Evolutionary conservation across 35 echinoderm and acorn worm species (phyloP).

Genomic region (Lytechinus pictus): DNA sequence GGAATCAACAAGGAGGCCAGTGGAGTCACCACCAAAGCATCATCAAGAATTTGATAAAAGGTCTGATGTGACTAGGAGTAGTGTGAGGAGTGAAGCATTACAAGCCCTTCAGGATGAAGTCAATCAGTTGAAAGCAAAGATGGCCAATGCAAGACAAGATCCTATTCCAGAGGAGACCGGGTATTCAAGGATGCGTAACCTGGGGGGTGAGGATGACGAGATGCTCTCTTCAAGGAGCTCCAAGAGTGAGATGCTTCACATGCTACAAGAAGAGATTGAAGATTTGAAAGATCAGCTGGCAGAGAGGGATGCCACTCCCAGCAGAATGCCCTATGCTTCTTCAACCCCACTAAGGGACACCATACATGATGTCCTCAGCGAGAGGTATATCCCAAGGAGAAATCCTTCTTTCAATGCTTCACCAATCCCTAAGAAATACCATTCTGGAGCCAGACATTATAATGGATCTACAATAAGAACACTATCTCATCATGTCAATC

Average conservation of each 20-base stretch:
- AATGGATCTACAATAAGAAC: neutral
- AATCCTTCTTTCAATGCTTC: constrained; percentile 2
- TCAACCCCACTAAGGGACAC: constrained; percentile 57
- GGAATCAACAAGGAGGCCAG: neutral
- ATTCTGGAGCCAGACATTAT: neutral
- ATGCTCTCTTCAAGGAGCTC: constrained; percentile 34
- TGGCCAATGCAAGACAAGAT: constrained; percentile 34
- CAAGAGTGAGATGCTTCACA: constrained; percentile 59
- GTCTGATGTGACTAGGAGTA: constrained; percentile 73
- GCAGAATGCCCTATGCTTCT: neutral
- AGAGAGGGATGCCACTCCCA: constrained; percentile 13
- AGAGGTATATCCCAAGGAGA: constrained; percentile 58
- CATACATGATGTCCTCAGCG: constrained; percentile 59
- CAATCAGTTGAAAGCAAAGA: constrained; percentile 50
- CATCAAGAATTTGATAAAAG: constrained; percentile 34
- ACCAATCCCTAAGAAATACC: neutral
- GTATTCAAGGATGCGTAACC: constrained; percentile 22
- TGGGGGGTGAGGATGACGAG: neutral
- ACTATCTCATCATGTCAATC: neutral
- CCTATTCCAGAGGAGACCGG: constrained; percentile 29
- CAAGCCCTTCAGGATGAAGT: constrained; percentile 69
- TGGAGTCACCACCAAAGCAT: neutral
- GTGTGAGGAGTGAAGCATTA: constrained; percentile 68
- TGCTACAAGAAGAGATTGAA: constrained; percentile 62
- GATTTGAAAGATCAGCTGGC: constrained; percentile 53